These are phyloP conservation scores for Drosophila villosipedis DNA, from an alignment of 2,888 invertebrate species.

Conservation along the genomic window DNA sequence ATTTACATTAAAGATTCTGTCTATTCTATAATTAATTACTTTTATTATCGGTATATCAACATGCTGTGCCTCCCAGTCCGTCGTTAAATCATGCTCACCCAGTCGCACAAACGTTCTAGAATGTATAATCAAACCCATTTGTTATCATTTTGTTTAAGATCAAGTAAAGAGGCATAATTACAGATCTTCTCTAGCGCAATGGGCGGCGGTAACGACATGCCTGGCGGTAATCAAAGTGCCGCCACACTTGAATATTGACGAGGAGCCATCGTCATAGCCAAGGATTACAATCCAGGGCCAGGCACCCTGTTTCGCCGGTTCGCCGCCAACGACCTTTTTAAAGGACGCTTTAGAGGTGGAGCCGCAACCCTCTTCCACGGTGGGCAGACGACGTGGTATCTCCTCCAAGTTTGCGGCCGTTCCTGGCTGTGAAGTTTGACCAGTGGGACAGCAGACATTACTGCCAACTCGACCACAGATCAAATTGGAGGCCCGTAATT, in stretches of 20 bases:
- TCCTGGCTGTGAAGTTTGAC: conserved; percentile 2
- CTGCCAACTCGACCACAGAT: conserved; percentile 69
- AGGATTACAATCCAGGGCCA: conserved; percentile 93
- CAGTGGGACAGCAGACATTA: conserved; percentile 81
- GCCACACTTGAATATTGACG: conserved; percentile 83
- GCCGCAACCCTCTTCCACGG: conserved; percentile 88
- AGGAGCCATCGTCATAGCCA: conserved; percentile 87
- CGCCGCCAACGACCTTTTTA: conserved; percentile 90
- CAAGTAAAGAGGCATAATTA: conserved; percentile 54
- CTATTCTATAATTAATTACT: conserved; percentile 61
- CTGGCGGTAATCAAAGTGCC: conserved; percentile 86
- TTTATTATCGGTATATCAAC: conserved; percentile 87
- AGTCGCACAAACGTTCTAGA: conserved; percentile 87
- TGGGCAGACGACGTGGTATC: conserved; percentile 73
- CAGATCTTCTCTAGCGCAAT: conserved; percentile 81
- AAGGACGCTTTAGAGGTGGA: conserved; percentile 86
- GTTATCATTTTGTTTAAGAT: not conserved
- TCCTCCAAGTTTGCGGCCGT: too few species aligned
- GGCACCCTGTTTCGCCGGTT: conserved; percentile 88
- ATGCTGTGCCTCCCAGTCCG: conserved; percentile 87
- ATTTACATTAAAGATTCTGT: not conserved
- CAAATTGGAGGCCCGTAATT: conserved; percentile 75
- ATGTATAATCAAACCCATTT: not conserved
- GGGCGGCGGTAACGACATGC: conserved; percentile 89
- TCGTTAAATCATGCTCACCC: conserved; percentile 91